Evolutionary conservation across 2,888 invertebrate species (phyloP).

Genomic region (Dorcus parallelipipedus): DNA sequence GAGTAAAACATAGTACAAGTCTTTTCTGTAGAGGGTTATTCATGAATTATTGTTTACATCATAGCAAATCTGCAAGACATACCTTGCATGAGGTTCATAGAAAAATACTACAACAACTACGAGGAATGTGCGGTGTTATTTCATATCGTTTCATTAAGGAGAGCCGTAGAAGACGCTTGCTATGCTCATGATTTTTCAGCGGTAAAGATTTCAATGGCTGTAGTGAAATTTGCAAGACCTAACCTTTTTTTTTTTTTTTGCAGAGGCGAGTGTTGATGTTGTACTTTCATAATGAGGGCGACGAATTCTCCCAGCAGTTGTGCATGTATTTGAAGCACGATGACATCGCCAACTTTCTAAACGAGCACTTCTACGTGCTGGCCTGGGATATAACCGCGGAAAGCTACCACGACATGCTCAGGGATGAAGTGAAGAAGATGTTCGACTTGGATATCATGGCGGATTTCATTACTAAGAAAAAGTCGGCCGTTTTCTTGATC

Average conservation of each 20-base stretch:
- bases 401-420: slow-evolving; percentile 31
- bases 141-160: neutral
- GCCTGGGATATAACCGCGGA: slow-evolving; percentile 37
- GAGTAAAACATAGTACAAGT: too few relatives aligned
- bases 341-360: slow-evolving; percentile 27
- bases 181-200: neutral
- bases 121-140: neutral
- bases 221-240: neutral
- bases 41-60: too few relatives aligned
- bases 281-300: slow-evolving; percentile 34
- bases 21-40: too few relatives aligned
- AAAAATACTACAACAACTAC: neutral
- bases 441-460: slow-evolving; percentile 24
- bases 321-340: slow-evolving; percentile 26
- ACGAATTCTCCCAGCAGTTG: slow-evolving; percentile 33
- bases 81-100: neutral
- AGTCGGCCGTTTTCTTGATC: slow-evolving; percentile 28
- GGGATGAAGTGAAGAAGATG: slow-evolving; percentile 18
- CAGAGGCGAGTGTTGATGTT: slow-evolving; percentile 33
- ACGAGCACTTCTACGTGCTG: slow-evolving; percentile 30
- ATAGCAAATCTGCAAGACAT: neutral
- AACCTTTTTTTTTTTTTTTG: slow-evolving; percentile 7
- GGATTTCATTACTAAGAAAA: slow-evolving; percentile 21
- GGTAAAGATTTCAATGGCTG: slow-evolving; percentile 3
- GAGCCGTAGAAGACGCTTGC: neutral